phyloP scores from a whole-genome alignment of 2,888 invertebrate species.

The Oeneis ivallda region DNA sequence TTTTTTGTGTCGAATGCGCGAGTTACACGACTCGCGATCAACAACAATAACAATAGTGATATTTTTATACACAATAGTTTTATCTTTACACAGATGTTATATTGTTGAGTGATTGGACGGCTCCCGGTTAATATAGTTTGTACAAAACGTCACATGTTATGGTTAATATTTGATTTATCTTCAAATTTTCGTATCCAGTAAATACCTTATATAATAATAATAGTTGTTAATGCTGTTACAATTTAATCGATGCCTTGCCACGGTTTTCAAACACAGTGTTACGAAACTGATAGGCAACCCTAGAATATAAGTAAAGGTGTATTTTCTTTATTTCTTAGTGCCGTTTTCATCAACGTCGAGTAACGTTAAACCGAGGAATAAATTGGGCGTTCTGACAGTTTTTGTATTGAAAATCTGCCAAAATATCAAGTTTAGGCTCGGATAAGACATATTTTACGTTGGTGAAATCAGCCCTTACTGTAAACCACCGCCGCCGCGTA shows the following conservation, averaged over 20 bases:
- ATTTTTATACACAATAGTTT: conserved; percentile 81
- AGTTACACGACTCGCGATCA: conserved; percentile 52
- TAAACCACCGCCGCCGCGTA: no score
- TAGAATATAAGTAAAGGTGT: conserved; percentile 47
- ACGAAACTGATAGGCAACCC: conserved; percentile 14
- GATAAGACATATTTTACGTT: no score
- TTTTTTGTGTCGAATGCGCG: conserved; percentile 68
- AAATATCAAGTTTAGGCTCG: no score
- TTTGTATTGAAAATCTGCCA: no score
- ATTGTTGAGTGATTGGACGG: conserved; percentile 79
- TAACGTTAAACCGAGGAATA: no score
- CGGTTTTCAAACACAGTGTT: conserved; percentile 39
- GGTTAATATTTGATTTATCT: conserved; percentile 53
- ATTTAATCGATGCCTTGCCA: conserved; percentile 53
- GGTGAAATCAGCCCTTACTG: no score
- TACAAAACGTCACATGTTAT: conserved; percentile 47
- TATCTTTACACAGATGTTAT: conserved; percentile 78
- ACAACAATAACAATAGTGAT: conserved; percentile 69
- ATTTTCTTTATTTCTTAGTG: conserved; percentile 37
- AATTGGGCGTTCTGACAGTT: no score
- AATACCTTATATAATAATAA: conserved; percentile 46
- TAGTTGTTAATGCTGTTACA: conserved; percentile 47
- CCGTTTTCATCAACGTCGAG: no score
- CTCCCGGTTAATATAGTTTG: conserved; percentile 79
- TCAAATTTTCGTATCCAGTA: conserved; percentile 55